Evolutionary conservation across 1,140 invertebrate species (phyloP).

Genomic region (Rhagoletis zephyria): DNA sequence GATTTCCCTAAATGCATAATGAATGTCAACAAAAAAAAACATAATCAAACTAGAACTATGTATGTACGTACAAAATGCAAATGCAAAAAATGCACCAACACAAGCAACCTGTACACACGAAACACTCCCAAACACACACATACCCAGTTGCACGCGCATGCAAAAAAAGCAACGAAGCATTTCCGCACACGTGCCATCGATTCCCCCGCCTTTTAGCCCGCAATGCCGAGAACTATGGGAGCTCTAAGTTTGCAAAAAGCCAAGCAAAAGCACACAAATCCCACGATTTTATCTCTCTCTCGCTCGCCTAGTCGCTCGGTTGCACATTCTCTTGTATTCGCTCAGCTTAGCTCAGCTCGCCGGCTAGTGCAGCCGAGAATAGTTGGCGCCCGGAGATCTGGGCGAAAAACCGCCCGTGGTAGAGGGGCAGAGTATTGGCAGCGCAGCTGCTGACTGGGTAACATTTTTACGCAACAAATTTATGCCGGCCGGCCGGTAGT

Average conservation of each 20-base stretch:
- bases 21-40: not conserved
- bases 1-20: not conserved
- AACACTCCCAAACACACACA: not conserved
- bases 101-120: not conserved
- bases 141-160: conserved; percentile 12
- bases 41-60: not conserved
- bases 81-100: not conserved
- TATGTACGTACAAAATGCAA: not conserved
- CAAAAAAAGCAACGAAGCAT: conserved; percentile 24
- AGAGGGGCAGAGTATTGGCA: not conserved
- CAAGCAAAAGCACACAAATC: not conserved
- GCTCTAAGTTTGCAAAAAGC: conserved; percentile 3
- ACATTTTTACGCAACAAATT: not conserved
- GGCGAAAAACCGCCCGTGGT: not conserved
- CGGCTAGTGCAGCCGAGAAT: not conserved
- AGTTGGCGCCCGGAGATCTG: conserved; percentile 38
- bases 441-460: not conserved
- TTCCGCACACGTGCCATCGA: conserved; percentile 47
- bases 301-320: not conserved
- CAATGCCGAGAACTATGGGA: not conserved
- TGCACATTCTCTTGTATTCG: not conserved
- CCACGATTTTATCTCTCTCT: not conserved
- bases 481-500: conserved; percentile 36
- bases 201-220: conserved; percentile 22
- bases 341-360: not conserved